Base-by-base conservation (phyloP, 2,797 vertebrate species). In the Pristis pectinata region DNA sequence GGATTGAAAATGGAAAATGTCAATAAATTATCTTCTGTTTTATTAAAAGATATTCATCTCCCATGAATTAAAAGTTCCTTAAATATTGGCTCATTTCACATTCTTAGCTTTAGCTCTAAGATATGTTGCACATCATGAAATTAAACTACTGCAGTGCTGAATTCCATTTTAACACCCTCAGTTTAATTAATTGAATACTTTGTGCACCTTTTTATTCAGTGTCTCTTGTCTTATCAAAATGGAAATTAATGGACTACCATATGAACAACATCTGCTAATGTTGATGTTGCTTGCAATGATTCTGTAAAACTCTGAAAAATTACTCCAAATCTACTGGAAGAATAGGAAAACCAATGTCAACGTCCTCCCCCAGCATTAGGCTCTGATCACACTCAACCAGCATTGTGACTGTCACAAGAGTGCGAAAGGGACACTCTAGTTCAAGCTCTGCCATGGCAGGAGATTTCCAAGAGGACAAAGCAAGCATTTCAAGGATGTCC, bases 211-310 rank as follows among this genome's bases (percentile, higher is more conserved):
- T 96, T 96, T 96, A 95, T 96, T 96, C 96, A 74, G 56, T 64
- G 34, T 61, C 94, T 41, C 95, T 95, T 95, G 95, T 95, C 94
- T 24, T 82, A 94, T 53, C 3, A 87, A 95, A 2, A 95, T 91
- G 94, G 95, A 95, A 34, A 96, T 95, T 91, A 94, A 96, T 95
- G 95, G 17, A 17, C 95, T 74, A 41, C 76, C 61, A 95, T 95
- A 95, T 93, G 95, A 95, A 95, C 89, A 96, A 95, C 96, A 96
- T 95, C 96, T 96, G 95, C 95, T 95, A 96, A 95, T 96, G 41
- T 72, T 72, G 70, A 44, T 49, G n/a, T 15, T 44, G 70, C 70
- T 76, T n/a, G 17, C 41, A 76, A 93, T 44, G 24, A 44, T 74
- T 93, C 41, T 30, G 24, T 6, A 49, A 74, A 17, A 49, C 0